A percentile compares a stretch with the other conserved stretches of the same genome.
phyloP scores from a whole-genome alignment of 2,888 invertebrate species.

The Drosophila monieri region DNA sequence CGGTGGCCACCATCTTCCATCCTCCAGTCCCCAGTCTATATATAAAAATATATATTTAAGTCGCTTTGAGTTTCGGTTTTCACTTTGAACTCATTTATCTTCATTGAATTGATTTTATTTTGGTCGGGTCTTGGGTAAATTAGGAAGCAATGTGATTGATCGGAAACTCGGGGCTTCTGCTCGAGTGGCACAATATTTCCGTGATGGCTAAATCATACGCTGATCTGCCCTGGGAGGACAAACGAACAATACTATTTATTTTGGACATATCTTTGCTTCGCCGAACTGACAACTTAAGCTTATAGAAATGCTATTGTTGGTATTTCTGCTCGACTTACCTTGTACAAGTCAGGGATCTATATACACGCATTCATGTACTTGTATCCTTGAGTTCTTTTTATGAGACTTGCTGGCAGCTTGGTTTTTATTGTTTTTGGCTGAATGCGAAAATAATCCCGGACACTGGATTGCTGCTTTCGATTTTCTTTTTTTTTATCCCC shows the following conservation, averaged over 20 bases:
- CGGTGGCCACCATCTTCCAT: not conserved
- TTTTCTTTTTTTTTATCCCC: slow-evolving; percentile 6
- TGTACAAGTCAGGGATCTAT: slow-evolving; percentile 32
- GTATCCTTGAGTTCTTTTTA: slow-evolving; percentile 19
- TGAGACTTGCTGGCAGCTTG: slow-evolving; percentile 36
- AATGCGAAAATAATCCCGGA: slow-evolving; percentile 57
- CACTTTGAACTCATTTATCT: slow-evolving; percentile 60
- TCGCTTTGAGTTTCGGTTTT: slow-evolving; percentile 7
- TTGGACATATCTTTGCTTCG: slow-evolving; percentile 23
- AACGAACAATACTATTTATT: slow-evolving; percentile 16
- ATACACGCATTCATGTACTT: slow-evolving; percentile 10
- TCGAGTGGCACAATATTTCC: not conserved
- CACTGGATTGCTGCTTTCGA: slow-evolving; percentile 28
- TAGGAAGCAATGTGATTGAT: slow-evolving; percentile 41
- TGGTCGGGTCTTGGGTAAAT: slow-evolving; percentile 16
- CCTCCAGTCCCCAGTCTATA: not conserved
- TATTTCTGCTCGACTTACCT: slow-evolving; percentile 66
- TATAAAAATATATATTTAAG: slow-evolving; percentile 15
- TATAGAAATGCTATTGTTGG: slow-evolving; percentile 21
- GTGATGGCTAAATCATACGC: slow-evolving; percentile 19
- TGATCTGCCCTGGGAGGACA: slow-evolving; percentile 5
- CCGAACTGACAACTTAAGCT: slow-evolving; percentile 55
- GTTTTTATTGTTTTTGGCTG: slow-evolving; percentile 32
- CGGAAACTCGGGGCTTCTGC: slow-evolving; percentile 7
- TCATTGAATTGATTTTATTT: slow-evolving; percentile 51